phyloP scores from a whole-genome alignment of 64 coral and sea anemone genomes.

The Porites lutea region DNA sequence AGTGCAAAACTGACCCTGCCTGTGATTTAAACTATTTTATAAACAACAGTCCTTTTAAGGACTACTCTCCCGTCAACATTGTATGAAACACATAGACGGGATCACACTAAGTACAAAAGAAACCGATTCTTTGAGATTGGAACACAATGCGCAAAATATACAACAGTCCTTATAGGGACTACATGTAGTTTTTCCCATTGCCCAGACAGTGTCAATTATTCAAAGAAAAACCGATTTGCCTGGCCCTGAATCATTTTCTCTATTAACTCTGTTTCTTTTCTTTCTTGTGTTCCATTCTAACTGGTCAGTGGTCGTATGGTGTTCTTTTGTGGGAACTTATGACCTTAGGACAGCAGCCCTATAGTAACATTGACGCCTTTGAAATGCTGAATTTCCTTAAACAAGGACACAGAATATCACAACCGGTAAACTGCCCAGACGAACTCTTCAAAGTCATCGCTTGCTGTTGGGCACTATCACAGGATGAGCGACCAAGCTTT shows the following conservation, averaged over 20 bases:
- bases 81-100: too few relatives aligned
- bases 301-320: conserved; percentile 92
- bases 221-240: too few relatives aligned
- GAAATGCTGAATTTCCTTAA: conserved; percentile 99
- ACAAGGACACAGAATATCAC: conserved; percentile 95
- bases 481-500: conserved; percentile 94
- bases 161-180: neutral
- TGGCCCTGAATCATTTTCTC: neutral
- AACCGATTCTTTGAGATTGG: too few relatives aligned
- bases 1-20: too few relatives aligned
- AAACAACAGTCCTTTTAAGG: too few relatives aligned
- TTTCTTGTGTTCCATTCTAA: neutral
- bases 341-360: conserved; percentile 95
- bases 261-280: neutral
- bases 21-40: too few relatives aligned
- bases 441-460: conserved; percentile 97
- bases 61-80: too few relatives aligned
- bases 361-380: conserved; percentile 96
- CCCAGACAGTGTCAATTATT: too few relatives aligned
- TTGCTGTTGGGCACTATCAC: conserved; percentile 97
- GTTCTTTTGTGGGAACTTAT: conserved; percentile 96
- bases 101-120: too few relatives aligned
- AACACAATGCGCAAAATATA: neutral
- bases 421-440: conserved; percentile 94
- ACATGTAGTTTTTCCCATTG: neutral